Evolutionary conservation across 2,888 invertebrate genomes (phyloP).

Genomic region (Cephus rjabovi): DNA sequence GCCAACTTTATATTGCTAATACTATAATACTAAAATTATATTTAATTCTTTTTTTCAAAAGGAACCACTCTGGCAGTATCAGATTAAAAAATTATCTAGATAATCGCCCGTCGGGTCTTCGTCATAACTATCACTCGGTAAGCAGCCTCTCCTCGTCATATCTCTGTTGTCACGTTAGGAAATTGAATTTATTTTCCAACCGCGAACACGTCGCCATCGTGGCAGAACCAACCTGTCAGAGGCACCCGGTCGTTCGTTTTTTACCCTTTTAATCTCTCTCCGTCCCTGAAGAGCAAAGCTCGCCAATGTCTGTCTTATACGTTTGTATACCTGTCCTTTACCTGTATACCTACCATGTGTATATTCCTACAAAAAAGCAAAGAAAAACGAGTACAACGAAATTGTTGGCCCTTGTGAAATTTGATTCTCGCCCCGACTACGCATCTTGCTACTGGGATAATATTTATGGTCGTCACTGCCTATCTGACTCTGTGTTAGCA

Average conservation of each 20-base stretch:
- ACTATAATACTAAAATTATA: not conserved
- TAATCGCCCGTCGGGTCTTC: not conserved
- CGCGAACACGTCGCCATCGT: not conserved
- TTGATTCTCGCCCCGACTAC: not conserved
- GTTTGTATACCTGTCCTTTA: too few species aligned
- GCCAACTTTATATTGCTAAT: not conserved
- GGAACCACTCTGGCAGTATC: not conserved
- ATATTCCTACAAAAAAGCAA: not conserved
- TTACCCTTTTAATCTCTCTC: not conserved
- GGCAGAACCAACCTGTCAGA: not conserved
- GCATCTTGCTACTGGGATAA: not conserved
- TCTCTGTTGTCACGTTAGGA: not conserved
- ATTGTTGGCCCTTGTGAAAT: not conserved
- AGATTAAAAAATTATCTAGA: not conserved
- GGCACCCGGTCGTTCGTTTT: not conserved
- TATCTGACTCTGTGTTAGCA: constrained; percentile 7
- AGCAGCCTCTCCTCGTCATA: not conserved
- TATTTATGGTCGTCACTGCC: not conserved
- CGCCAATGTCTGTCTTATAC: not conserved
- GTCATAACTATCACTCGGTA: not conserved
- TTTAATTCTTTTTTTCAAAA: not conserved
- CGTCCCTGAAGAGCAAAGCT: not conserved
- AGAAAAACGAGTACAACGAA: not conserved
- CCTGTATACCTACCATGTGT: too few species aligned
- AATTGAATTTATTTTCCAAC: not conserved